These are phyloP conservation scores for Sitophilus oryzae DNA, from an alignment of 1,140 invertebrate species.

Conservation along the genomic window DNA sequence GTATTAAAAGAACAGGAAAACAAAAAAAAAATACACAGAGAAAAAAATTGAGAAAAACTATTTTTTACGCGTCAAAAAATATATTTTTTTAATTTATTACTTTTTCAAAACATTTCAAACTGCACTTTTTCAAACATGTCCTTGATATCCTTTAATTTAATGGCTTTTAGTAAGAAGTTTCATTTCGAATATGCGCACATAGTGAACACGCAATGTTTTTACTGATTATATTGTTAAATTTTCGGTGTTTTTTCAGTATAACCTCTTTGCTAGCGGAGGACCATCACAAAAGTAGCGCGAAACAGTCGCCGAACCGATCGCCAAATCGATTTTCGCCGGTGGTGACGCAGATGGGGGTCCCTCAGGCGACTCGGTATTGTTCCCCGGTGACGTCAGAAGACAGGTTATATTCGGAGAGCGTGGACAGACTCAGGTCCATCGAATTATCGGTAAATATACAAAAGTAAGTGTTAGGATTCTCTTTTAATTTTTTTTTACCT, in stretches of 20 bases:
- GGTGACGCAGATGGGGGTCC: constrained; percentile 13
- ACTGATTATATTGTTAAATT: neutral
- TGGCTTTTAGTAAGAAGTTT: no score
- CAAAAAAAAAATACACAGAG: neutral
- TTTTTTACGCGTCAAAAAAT: neutral
- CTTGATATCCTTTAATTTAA: no score
- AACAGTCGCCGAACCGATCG: constrained; percentile 37
- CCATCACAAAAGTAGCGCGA: constrained; percentile 27
- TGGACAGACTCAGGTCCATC: constrained; percentile 40
- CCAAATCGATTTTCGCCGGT: constrained; percentile 41
- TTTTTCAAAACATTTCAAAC: no score
- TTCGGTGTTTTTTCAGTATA: constrained; percentile 53
- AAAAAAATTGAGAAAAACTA: neutral
- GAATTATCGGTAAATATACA: constrained; percentile 39
- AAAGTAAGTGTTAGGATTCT: neutral
- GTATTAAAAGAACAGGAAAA: neutral
- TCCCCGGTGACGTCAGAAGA: constrained; percentile 34
- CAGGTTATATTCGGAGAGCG: constrained; percentile 41
- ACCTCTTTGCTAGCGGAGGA: constrained; percentile 61
- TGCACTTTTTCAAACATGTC: no score
- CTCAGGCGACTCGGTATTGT: constrained; percentile 16
- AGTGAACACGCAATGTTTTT: no score
- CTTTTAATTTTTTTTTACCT: neutral
- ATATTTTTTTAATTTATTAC: neutral
- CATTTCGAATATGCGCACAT: no score